These are phyloP conservation scores for Cyprinodon diabolis DNA, from an alignment of 2,797 vertebrate genomes.

Conservation along the genomic window DNA sequence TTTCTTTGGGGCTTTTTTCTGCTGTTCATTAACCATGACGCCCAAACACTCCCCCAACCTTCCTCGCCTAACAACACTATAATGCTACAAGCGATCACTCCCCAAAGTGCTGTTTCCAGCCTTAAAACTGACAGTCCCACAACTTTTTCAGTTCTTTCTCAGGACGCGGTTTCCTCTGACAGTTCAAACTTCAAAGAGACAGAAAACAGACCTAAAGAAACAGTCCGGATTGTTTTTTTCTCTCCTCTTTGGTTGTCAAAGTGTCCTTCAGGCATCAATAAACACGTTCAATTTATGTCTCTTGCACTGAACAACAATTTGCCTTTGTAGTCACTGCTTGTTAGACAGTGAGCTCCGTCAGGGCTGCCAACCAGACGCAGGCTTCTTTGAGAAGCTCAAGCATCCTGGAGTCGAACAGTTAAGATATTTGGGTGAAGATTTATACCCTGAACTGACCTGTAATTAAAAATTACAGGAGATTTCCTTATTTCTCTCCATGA, in stretches of 20 bases:
- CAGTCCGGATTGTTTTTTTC: slow-evolving; percentile 58
- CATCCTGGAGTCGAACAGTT: background rate
- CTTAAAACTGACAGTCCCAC: slow-evolving; percentile 51
- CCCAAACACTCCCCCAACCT: slow-evolving; percentile 47
- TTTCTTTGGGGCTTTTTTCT: slow-evolving; percentile 35
- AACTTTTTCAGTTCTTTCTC: slow-evolving; percentile 26
- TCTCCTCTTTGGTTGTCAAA: slow-evolving; percentile 58
- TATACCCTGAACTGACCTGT: background rate
- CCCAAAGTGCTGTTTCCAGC: slow-evolving; percentile 45
- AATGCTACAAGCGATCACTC: slow-evolving; percentile 55
- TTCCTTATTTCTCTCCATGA: background rate
- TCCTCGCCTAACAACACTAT: slow-evolving; percentile 33
- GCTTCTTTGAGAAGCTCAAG: slow-evolving; percentile 4
- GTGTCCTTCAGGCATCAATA: slow-evolving; percentile 70
- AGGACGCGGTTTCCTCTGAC: slow-evolving; percentile 57
- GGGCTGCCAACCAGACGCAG: slow-evolving; percentile 23
- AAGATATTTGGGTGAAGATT: background rate
- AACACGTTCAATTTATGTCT: slow-evolving; percentile 54
- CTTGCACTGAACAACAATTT: slow-evolving; percentile 49
- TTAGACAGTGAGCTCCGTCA: slow-evolving; percentile 45
- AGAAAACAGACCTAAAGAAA: slow-evolving; percentile 65
- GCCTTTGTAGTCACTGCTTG: slow-evolving; percentile 51
- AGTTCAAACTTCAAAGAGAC: slow-evolving; percentile 69
- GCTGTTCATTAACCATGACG: slow-evolving; percentile 54
- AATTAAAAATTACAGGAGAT: background rate